Evolutionary conservation across 2,797 vertebrate genomes (phyloP).

Genomic region (Morelia viridis): DNA sequence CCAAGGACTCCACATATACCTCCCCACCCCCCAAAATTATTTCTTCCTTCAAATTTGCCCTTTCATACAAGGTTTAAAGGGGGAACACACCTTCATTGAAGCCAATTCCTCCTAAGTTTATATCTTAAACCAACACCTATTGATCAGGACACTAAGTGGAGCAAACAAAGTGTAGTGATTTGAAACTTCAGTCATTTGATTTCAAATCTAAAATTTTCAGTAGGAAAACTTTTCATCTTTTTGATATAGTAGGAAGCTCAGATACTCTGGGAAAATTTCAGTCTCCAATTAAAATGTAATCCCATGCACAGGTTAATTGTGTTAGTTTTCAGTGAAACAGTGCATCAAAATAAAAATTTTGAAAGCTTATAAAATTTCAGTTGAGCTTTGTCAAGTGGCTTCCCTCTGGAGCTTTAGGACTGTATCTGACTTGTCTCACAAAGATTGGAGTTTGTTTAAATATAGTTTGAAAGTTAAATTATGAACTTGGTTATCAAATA

Average conservation of each 20-base stretch:
- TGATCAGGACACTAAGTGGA: neutral
- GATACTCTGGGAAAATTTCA: slow-evolving; percentile 9
- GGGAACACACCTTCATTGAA: no score
- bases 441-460: neutral
- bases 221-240: neutral
- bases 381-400: neutral
- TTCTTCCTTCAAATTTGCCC: no score
- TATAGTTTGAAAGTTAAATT: no score
- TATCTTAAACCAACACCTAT: neutral
- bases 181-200: neutral
- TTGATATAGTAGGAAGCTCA: neutral
- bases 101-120: neutral
- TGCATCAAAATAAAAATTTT: neutral
- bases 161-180: neutral
- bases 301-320: slow-evolving; percentile 2
- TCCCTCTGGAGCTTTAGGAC: neutral
- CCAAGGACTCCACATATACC: no score
- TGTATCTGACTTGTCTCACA: neutral
- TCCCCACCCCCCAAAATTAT: no score
- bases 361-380: neutral
- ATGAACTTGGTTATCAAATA: no score
- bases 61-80: no score
- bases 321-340: neutral
- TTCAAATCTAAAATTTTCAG: neutral
- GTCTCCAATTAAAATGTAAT: slow-evolving; percentile 12